Evolutionary conservation across 2,113 vertebrate species (phyloP).

Genomic region (Saimiri boliviensis): DNA sequence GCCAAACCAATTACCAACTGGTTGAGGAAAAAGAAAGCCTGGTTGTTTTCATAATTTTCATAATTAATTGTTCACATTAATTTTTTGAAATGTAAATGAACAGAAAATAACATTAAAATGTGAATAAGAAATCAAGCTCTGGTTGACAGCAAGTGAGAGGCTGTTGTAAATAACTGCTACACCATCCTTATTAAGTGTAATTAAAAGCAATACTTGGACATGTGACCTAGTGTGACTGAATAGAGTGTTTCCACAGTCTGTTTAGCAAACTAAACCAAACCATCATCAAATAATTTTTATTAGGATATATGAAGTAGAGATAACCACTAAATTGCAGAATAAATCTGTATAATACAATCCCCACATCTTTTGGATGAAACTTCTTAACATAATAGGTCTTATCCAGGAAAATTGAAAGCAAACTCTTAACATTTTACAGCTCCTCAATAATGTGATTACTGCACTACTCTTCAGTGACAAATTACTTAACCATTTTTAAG

Average conservation of each 20-base stretch:
- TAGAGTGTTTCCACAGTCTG: background rate
- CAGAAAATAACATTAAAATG: background rate
- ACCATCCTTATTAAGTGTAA: background rate
- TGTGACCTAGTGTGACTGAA: background rate
- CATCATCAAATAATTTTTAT: background rate
- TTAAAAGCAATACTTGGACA: background rate
- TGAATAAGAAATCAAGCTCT: background rate
- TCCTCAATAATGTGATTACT: background rate
- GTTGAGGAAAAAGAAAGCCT: background rate
- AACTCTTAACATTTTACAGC: background rate
- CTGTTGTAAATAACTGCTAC: background rate
- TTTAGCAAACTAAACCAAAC: background rate
- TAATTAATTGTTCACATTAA: background rate
- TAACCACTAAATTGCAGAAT: background rate
- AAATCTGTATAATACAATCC: background rate
- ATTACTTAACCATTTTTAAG: background rate
- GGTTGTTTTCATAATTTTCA: background rate
- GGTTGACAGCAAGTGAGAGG: background rate
- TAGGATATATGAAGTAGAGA: background rate
- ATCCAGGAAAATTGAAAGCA: background rate
- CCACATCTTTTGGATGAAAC: background rate
- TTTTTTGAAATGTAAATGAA: slow-evolving; percentile 35
- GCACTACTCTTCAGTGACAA: background rate
- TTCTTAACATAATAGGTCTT: background rate
- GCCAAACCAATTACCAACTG: background rate